phyloP scores from a whole-genome alignment of 2,888 invertebrate genomes.

The Nomada fabriciana region DNA sequence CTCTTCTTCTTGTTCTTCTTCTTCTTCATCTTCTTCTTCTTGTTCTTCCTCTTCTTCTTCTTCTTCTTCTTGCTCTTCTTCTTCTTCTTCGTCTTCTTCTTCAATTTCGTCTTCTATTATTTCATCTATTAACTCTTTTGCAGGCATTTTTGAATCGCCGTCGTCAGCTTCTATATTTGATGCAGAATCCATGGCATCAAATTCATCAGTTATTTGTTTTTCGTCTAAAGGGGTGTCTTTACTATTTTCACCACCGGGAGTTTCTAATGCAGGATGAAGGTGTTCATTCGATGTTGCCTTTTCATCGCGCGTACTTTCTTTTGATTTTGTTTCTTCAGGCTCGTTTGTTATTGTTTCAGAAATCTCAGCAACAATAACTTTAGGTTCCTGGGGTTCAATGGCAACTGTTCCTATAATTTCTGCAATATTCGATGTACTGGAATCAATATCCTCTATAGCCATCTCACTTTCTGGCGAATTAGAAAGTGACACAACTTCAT shows the following conservation, averaged over 20 bases:
- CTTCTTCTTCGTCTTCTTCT: conserved; percentile 73
- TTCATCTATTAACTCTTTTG: conserved; percentile 51
- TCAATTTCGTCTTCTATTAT: conserved; percentile 71
- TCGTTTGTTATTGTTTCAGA: conserved; percentile 51
- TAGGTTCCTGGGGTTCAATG: conserved; percentile 75
- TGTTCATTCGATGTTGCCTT: conserved; percentile 49
- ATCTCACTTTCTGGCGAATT: conserved; percentile 85
- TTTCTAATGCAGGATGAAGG: conserved; percentile 47
- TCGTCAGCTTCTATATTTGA: conserved; percentile 83
- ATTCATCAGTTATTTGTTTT: conserved; percentile 54
- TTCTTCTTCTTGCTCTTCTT: conserved; percentile 73
- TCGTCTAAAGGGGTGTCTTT: conserved; percentile 47
- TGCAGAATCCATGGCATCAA: conserved; percentile 51
- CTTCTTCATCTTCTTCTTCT: conserved; percentile 73
- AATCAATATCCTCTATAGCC: conserved; percentile 86
- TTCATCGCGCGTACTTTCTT: conserved; percentile 51
- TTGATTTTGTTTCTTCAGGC: conserved; percentile 51
- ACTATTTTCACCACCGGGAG: conserved; percentile 43
- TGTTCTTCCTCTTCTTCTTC: conserved; percentile 74
- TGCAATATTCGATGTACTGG: conserved; percentile 86
- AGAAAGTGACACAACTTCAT: conserved; percentile 84
- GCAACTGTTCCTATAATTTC: conserved; percentile 84
- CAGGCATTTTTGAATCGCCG: conserved; percentile 80
- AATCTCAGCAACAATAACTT: conserved; percentile 66
- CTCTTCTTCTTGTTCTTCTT: conserved; percentile 74